Evolutionary conservation across 2,888 invertebrate species (phyloP), one percentile per base, ranked within the genome.

Genomic region (Dorcus hopei): DNA sequence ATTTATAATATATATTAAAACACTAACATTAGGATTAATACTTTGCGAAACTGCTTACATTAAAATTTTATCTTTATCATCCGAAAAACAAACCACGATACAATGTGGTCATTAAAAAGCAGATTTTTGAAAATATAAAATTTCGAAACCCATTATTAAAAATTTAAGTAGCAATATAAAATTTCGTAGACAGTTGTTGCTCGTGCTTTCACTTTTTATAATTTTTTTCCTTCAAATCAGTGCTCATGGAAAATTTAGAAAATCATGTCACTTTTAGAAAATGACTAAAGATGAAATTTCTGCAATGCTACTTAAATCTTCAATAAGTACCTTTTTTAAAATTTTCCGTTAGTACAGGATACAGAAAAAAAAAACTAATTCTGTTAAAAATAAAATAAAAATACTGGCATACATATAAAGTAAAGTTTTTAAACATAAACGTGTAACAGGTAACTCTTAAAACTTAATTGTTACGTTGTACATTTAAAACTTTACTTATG

Each of bases 361-460:
- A 19, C 3, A 33, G n/a, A n/a, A n/a, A 33, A 33, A 33, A 33
- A 49, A 9, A 19, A 19, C 38, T 9, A 49, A 47, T 41, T 45
- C 49, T 14, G 52, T 53, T 48, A 58, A 57, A 52, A 52, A 52
- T 38, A 52, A 49, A 58, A 58, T 49, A 58, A 58, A 58, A 54
- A 38, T 47, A 40, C 9, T 57, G 26, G 26, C 7, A 6, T 33
- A 33, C 26, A 33, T 7, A 38, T 42, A 38, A 54, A 50, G 58
- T 54, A 43, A 53, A 58, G 58, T 58, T 58, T 23, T 43, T 50
- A 54, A 58, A 58, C 53, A 42, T 49, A 58, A 58, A 45, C 45
- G 45, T 38, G 45, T 33, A 19, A 9, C 50, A 8, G 50, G 50
- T 55, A 50, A 49, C 50, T 54, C 38, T 33, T 43, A 42, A 50